Evolutionary conservation across 2,797 vertebrate genomes (phyloP).

Genomic region (Pangasius macronema): DNA sequence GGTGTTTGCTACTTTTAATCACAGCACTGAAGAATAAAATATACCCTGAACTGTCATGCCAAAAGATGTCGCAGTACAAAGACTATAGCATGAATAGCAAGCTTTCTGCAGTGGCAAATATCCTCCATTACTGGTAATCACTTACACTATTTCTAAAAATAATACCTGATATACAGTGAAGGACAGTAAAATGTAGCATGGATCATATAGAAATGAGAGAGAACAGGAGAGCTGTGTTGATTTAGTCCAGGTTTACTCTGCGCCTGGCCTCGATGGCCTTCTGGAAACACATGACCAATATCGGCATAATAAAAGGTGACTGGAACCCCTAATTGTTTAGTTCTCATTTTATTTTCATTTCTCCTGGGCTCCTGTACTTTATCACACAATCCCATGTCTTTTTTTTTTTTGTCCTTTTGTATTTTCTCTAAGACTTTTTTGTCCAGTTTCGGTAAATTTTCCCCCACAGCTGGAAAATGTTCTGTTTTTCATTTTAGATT

Average conservation of each 20-base stretch:
- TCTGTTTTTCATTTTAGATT: constrained; percentile 83
- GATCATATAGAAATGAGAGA: constrained; percentile 38
- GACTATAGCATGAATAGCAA: background rate
- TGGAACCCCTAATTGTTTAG: constrained; percentile 68
- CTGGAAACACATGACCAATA: constrained; percentile 66
- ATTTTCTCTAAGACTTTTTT: constrained; percentile 44
- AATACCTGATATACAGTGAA: constrained; percentile 7
- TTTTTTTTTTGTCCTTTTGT: constrained; percentile 44
- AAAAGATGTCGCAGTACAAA: background rate
- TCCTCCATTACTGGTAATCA: background rate
- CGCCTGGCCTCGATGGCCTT: constrained; percentile 26
- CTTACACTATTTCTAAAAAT: constrained; percentile 6
- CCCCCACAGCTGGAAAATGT: constrained; percentile 64
- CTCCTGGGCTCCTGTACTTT: constrained; percentile 59
- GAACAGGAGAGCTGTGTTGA: constrained; percentile 37
- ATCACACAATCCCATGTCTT: constrained; percentile 56
- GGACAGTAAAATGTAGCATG: constrained; percentile 10
- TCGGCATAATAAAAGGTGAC: constrained; percentile 68
- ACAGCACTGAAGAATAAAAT: background rate
- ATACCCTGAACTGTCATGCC: background rate
- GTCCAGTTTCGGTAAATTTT: constrained; percentile 50
- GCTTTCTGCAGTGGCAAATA: background rate
- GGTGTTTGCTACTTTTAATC: background rate
- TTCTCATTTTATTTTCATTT: constrained; percentile 62
- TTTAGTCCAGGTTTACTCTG: constrained; percentile 48